These are phyloP conservation scores for Erethizon dorsatum DNA, from an alignment of 2,797 vertebrate species.

Conservation along the genomic window DNA sequence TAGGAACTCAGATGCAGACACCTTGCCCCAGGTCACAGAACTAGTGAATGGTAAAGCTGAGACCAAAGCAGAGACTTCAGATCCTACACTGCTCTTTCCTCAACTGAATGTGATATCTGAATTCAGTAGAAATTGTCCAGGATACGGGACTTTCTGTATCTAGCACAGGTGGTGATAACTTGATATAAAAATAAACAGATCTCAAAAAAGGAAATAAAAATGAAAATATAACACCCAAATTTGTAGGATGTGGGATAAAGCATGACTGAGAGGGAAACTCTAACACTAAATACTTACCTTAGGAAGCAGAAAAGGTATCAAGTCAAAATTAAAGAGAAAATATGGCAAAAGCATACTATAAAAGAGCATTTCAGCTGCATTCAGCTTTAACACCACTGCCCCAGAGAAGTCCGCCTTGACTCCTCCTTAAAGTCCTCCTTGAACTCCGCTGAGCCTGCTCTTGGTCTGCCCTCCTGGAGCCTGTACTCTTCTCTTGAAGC, in stretches of 20 bases:
- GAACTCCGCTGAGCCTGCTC: neutral
- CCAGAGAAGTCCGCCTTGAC: neutral
- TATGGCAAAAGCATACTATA: neutral
- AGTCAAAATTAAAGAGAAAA: neutral
- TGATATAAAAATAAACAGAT: neutral
- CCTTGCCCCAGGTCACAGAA: neutral
- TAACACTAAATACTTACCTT: neutral
- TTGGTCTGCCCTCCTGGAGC: neutral
- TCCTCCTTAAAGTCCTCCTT: no score
- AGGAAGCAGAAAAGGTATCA: neutral
- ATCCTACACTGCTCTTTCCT: neutral
- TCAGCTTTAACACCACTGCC: neutral
- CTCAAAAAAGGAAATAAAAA: neutral
- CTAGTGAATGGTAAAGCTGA: neutral
- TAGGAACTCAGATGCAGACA: neutral
- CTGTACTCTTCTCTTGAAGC: neutral
- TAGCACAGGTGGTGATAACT: neutral
- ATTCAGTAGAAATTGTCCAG: neutral
- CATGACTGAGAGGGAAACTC: neutral
- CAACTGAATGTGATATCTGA: neutral
- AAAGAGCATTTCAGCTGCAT: neutral
- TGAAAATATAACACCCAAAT: neutral
- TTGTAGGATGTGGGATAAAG: neutral
- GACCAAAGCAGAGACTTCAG: neutral
- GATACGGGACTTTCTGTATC: neutral